Base-by-base conservation (phyloP, 1,140 invertebrate species). In the Anastrepha obliqua region DNA sequence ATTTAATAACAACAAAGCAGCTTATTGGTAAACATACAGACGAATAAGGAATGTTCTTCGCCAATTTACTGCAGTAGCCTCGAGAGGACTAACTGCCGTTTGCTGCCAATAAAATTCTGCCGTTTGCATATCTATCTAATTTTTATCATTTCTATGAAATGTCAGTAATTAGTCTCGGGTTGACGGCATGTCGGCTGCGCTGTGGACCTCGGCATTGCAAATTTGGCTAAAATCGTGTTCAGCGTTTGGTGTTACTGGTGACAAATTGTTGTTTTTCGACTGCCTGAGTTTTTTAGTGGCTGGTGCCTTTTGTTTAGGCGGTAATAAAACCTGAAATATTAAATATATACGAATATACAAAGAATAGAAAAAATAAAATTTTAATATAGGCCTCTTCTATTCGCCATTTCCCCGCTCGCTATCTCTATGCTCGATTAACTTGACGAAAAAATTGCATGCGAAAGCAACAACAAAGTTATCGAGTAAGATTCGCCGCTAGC, bases 261-360 rank as follows among this genome's bases (percentile, higher is more conserved):
- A 87, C 9, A 81, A 51, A 29, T 81, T 81, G 44, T 81, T 81
- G 44, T 81, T 81, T 55, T 81, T 81, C 17, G 70, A 59, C 74
- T 65, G 59, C 70, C 29, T 51, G 15, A 42, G 20, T 59, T 55
- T 42, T 64, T 81, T 55, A 15, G 87, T 29, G 42, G 74, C 47
- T 13, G 44, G 5, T 2, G n/a, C 78, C 42, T 47, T 64, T 85
- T 51, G 87, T 58, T 17, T 62, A 3, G 88, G 42, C 42, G 87
- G 70, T 20, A 78, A 64, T 4, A 88, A 87, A 3, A 88, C 88
- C 88, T 88, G 60, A 1, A 85, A 86, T 29, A 1, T 29, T 29
- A 29, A 29, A 29, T 29, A 29, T 29, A 29, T 29, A 29, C 29
- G 29, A 58, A 47, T 67, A 67, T 64, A 70, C 13, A 85, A 85